Percentiles rank a stretch among this genome's conserved stretches.
Evolutionary conservation across 2,797 vertebrate genomes (phyloP).

Genomic region (Toxotes lorentzi): DNA sequence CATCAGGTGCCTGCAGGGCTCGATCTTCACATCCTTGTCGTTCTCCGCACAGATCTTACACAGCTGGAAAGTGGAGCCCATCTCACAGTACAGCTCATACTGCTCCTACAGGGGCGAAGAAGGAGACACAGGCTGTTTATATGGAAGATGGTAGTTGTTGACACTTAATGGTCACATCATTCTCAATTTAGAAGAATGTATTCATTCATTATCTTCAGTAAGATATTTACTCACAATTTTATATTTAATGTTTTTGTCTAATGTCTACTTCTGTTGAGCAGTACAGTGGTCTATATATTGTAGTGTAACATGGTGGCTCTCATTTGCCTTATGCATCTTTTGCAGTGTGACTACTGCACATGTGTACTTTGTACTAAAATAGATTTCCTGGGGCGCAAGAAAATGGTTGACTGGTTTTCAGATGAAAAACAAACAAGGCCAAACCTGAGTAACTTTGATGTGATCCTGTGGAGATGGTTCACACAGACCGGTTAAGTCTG

Average conservation of each 20-base stretch:
- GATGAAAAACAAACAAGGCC: slow-evolving; percentile 21
- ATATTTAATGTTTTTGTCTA: background rate
- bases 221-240: background rate
- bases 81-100: slow-evolving; percentile 99
- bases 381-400: background rate
- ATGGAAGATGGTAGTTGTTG: background rate
- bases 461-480: slow-evolving; percentile 98
- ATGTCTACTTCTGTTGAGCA: background rate
- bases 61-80: slow-evolving; percentile 99
- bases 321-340: background rate
- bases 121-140: background rate
- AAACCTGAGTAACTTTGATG: slow-evolving; percentile 99
- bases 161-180: background rate
- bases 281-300: background rate
- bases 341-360: background rate
- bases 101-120: slow-evolving; percentile 87
- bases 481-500: slow-evolving; percentile 92
- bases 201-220: background rate
- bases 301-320: background rate
- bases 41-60: slow-evolving; percentile 99
- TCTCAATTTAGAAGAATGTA: background rate
- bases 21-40: slow-evolving; percentile 99
- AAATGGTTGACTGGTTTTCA: background rate
- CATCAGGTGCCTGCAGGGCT: slow-evolving; percentile 98
- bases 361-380: background rate